Conservation (phyloP, 2,797 vertebrate species). For the Enteromius afrohamiltoni region DNA sequence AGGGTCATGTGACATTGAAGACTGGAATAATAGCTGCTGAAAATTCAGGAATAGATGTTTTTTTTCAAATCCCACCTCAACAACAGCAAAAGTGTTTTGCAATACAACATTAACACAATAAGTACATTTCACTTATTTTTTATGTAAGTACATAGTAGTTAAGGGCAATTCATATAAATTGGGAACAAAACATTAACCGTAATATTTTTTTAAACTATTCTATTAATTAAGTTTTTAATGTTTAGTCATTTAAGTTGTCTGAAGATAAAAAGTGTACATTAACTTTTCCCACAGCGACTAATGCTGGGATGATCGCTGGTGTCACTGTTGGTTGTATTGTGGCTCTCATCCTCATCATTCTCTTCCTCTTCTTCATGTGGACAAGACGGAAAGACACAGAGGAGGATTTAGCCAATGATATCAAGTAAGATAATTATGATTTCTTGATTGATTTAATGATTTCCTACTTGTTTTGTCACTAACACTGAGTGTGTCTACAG, state of each 20-base stretch:
- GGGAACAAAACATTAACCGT: background rate
- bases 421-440: conserved; percentile 83
- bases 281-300: conserved; percentile 70
- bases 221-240: background rate
- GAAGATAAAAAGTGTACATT: background rate
- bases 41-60: background rate
- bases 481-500: conserved; percentile 68
- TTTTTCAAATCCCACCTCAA: background rate
- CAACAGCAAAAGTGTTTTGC: background rate
- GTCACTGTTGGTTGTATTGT: conserved; percentile 84
- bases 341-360: conserved; percentile 76
- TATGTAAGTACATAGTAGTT: background rate
- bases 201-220: background rate
- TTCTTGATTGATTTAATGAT: background rate
- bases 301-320: conserved; percentile 82
- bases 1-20: background rate
- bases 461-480: no score
- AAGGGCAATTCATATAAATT: no score
- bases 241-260: background rate
- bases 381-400: conserved; percentile 79
- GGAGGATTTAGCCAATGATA: conserved; percentile 92
- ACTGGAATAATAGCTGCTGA: background rate
- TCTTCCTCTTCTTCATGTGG: conserved; percentile 76
- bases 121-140: background rate
- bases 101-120: background rate